A percentile compares a stretch with the other conserved stretches of the same genome.
Evolutionary conservation across 1,140 invertebrate species (phyloP).

Genomic region (Drosophila subpulchrella): DNA sequence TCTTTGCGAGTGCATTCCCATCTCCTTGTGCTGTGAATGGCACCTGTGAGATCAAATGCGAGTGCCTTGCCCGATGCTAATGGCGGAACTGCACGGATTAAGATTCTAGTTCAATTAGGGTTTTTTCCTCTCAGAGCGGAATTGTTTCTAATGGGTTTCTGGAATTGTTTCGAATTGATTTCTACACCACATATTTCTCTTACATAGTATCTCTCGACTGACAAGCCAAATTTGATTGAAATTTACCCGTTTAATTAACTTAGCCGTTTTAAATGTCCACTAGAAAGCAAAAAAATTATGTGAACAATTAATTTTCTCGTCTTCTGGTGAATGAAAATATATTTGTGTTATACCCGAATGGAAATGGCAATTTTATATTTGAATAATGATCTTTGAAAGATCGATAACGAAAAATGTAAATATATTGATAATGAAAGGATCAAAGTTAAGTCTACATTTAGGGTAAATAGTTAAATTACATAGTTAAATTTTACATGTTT

Average conservation of each 20-base stretch:
- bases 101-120: conserved; percentile 33
- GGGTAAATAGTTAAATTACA: too few relatives aligned
- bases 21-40: conserved; percentile 13
- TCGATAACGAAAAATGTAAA: too few relatives aligned
- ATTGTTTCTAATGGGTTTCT: conserved; percentile 19
- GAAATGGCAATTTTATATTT: not conserved
- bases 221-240: not conserved
- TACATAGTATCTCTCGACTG: not conserved
- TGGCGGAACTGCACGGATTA: conserved; percentile 27
- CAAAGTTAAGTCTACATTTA: not conserved
- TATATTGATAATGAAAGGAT: not conserved
- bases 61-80: conserved; percentile 20
- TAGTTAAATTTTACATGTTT: too few relatives aligned
- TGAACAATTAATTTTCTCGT: not conserved
- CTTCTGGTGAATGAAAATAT: not conserved
- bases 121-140: not conserved
- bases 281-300: conserved; percentile 4
- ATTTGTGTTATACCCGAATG: not conserved
- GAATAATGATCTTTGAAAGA: not conserved
- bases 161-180: conserved; percentile 11
- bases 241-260: conserved; percentile 15
- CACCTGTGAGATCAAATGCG: conserved; percentile 16
- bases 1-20: not conserved
- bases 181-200: not conserved
- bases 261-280: not conserved